Evolutionary conservation across 2,113 vertebrate species (phyloP).

Genomic region (Oceanodroma tethys): DNA sequence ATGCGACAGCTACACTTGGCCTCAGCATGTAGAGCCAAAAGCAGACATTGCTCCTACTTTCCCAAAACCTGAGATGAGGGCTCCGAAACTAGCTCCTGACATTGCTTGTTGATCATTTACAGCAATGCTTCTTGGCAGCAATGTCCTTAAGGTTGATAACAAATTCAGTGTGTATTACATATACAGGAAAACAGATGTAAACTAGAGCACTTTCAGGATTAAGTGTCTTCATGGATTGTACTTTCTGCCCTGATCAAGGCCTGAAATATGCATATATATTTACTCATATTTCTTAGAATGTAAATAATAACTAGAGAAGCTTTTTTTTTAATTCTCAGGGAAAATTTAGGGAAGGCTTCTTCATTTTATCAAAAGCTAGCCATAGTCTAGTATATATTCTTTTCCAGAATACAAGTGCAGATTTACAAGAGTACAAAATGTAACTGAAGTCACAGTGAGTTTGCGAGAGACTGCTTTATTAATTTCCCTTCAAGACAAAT

Average conservation of each 20-base stretch:
- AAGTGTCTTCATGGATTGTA: background rate
- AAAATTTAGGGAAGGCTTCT: background rate
- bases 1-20: accelerated
- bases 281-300: background rate
- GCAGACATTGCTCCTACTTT: background rate
- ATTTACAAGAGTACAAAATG: background rate
- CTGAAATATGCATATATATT: background rate
- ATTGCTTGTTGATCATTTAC: background rate
- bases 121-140: slow-evolving; percentile 2
- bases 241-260: background rate
- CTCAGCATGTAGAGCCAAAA: background rate
- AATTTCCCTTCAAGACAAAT: slow-evolving; percentile 61
- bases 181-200: background rate
- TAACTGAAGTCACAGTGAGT: background rate
- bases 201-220: background rate
- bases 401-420: background rate
- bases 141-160: background rate
- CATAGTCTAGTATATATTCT: background rate
- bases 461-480: slow-evolving; percentile 30
- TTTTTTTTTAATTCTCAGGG: background rate
- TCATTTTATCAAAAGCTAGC: background rate
- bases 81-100: background rate
- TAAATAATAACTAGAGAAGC: background rate
- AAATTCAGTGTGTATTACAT: background rate
- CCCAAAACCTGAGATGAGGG: background rate